Evolutionary conservation across 2,113 vertebrate species (phyloP), one percentile per base, ranked within the genome.

Genomic region (Gadus chalcogrammus): DNA sequence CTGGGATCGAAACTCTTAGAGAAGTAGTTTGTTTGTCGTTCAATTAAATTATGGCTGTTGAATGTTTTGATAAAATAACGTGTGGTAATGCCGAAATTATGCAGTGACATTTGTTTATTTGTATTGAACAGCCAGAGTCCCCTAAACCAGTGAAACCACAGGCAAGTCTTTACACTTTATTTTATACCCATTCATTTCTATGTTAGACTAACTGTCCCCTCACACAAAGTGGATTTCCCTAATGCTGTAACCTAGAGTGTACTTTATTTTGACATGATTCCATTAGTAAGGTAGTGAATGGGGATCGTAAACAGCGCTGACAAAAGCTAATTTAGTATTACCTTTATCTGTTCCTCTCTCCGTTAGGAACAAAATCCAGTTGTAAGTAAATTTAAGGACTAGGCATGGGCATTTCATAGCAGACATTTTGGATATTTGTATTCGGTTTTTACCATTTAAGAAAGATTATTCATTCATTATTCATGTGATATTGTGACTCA

Each of bases 101-200:
- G 31, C 31, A 35, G 31, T 35, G 31, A 35, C 6, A 31, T 96
- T 93, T 97, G 83, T 96, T 94, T 95, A 88, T 96, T 93, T 95
- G 82, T 89, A 84, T 93, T 79, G 85, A 92, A 91, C 96, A 98
- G 96, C 95, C 95, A 79, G 96, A 97, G 87, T 98, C 95, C 70
- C 95, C 95, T 73, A 97, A 98, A 90, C 94, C 94, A 87, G 92
- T 94, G 86, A 98, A 97, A 88, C 93, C 93, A 72, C 96, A 98
- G 96, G 96, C 94, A 99, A 98, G 96, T 98, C 89, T 79, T 78
- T 85, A 87, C 88, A 53, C 81, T 89, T 79, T 71, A 83, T 89
- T 91, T 84, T 31, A 67, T 64, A 71, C 38, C 24, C 75, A 17
- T 80, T 75, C 53, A 68, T 71, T 31, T 88, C 83, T 87, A 90